phyloP scores from a whole-genome alignment of 1,140 invertebrate genomes.

The Chrysoperla carnea region DNA sequence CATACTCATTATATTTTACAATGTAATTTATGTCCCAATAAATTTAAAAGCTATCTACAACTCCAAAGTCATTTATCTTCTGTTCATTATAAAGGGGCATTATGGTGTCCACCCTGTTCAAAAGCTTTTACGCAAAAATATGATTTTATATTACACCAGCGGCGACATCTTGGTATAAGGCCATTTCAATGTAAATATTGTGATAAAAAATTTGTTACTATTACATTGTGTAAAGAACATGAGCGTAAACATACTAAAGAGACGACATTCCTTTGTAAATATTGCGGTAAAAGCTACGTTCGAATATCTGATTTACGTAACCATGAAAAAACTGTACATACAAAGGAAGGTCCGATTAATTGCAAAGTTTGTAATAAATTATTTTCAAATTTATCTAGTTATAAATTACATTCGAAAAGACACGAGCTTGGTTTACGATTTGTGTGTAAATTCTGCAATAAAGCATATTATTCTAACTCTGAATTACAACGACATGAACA shows the following conservation, averaged over 20 bases:
- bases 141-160: constrained; percentile 6
- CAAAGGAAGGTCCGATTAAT: not conserved
- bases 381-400: constrained; percentile 1
- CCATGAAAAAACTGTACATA: not conserved
- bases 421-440: constrained; percentile 1
- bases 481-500: constrained; percentile 1
- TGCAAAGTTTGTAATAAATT: not conserved
- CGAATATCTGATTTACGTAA: not conserved
- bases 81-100: not conserved
- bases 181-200: constrained; percentile 8
- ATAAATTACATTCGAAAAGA: not conserved
- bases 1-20: constrained; percentile 3
- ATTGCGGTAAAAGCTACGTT: constrained; percentile 20
- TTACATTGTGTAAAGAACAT: constrained; percentile 16
- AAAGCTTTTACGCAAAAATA: constrained; percentile 3
- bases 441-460: constrained; percentile 2
- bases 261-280: constrained; percentile 35
- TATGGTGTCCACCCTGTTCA: constrained; percentile 2
- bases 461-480: not conserved
- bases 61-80: constrained; percentile 1
- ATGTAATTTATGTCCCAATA: constrained; percentile 4
- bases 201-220: constrained; percentile 9
- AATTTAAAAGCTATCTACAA: constrained; percentile 1
- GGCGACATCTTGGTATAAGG: constrained; percentile 7
- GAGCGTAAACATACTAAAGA: constrained; percentile 27